These are phyloP conservation scores for Eublepharis macularius DNA, from an alignment of 2,113 vertebrate genomes.

Conservation along the genomic window DNA sequence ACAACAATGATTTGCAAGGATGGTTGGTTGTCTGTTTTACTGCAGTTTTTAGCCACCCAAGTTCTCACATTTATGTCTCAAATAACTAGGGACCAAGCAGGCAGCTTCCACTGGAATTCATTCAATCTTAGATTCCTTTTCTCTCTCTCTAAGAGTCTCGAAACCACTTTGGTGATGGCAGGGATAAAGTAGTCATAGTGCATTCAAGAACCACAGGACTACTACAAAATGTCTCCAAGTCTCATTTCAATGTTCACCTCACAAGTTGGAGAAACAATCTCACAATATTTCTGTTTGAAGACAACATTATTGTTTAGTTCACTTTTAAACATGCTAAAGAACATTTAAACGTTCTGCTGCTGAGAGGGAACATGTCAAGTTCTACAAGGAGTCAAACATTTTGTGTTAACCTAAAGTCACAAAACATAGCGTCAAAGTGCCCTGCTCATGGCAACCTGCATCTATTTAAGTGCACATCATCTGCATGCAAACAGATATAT, in stretches of 20 bases:
- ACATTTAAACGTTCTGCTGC: background rate
- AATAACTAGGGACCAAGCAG: background rate
- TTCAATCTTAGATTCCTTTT: background rate
- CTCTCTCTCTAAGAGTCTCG: background rate
- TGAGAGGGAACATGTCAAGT: background rate
- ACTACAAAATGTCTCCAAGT: background rate
- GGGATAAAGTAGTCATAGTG: background rate
- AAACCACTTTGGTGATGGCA: background rate
- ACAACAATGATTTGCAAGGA: background rate
- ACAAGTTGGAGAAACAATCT: background rate
- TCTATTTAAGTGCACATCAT: background rate
- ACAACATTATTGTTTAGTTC: background rate
- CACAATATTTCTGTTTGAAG: background rate
- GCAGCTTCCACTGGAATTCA: background rate
- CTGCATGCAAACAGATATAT: background rate
- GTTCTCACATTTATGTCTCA: background rate
- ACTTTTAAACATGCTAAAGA: background rate
- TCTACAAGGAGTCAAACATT: background rate
- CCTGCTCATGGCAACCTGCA: background rate
- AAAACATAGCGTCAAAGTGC: background rate
- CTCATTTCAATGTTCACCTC: background rate
- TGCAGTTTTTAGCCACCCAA: background rate
- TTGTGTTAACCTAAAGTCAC: background rate
- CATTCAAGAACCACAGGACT: background rate
- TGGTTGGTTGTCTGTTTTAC: background rate